Evolutionary conservation across 2,888 invertebrate species (phyloP).

Genomic region (Aphodius granarius): DNA sequence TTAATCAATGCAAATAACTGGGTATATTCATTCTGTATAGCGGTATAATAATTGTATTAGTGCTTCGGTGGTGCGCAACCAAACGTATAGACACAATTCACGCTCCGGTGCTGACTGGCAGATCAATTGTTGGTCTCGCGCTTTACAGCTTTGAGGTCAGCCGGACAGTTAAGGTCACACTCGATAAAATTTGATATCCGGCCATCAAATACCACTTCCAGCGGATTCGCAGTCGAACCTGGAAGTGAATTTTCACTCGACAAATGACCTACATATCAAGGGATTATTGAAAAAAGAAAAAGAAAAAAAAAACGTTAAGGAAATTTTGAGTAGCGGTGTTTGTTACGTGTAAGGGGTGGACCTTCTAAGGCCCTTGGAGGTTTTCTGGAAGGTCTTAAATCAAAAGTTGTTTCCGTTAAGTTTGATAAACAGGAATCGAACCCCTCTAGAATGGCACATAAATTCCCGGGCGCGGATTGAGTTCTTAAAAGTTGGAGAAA

Average conservation of each 20-base stretch:
- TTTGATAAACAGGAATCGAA: background rate
- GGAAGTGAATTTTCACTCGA: background rate
- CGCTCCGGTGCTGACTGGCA: conserved; percentile 15
- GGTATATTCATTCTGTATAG: background rate
- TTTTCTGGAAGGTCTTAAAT: background rate
- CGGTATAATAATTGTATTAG: background rate
- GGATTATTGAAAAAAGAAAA: background rate
- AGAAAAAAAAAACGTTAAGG: background rate
- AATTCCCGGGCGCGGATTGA: background rate
- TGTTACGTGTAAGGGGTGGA: background rate
- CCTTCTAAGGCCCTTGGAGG: background rate
- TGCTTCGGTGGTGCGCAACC: background rate
- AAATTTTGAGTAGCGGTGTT: background rate
- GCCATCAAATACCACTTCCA: conserved; percentile 7
- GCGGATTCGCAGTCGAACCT: background rate
- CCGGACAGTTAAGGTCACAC: conserved; percentile 17
- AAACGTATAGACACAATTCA: conserved; percentile 11
- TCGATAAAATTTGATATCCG: conserved; percentile 18
- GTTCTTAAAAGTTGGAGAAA: background rate
- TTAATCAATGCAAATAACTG: background rate
- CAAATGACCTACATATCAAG: background rate
- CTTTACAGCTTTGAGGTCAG: conserved; percentile 9
- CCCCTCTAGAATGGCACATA: background rate
- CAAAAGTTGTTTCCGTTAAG: background rate
- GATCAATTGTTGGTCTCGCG: conserved; percentile 16